These are phyloP conservation scores for Apis laboriosa DNA, from an alignment of 1,140 invertebrate genomes.

Conservation along the genomic window DNA sequence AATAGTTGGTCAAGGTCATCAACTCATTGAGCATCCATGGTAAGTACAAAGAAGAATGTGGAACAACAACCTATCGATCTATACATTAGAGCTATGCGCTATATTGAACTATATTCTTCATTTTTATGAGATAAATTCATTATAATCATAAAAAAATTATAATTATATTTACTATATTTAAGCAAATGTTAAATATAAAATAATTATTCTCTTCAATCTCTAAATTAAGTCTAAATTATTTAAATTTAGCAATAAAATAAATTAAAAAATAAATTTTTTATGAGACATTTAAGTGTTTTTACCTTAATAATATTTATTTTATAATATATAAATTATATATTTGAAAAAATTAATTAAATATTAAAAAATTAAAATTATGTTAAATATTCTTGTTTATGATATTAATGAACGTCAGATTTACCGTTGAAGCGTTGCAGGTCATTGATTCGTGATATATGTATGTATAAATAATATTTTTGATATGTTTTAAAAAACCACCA, in stretches of 20 bases:
- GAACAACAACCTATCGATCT: constrained; percentile 31
- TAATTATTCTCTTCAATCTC: background rate
- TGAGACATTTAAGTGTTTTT: too few relatives aligned
- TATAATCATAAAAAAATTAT: too few relatives aligned
- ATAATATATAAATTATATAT: too few relatives aligned
- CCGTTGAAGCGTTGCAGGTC: constrained; percentile 22
- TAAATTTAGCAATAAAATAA: too few relatives aligned
- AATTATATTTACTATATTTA: background rate
- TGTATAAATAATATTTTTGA: background rate
- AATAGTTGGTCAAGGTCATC: constrained; percentile 50
- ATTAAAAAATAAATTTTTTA: too few relatives aligned
- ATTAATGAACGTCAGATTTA: constrained; percentile 6
- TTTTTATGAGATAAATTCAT: background rate
- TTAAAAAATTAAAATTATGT: background rate
- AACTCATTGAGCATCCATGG: constrained; percentile 41
- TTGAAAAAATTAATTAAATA: background rate
- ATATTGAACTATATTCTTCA: background rate
- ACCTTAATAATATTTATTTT: too few relatives aligned
- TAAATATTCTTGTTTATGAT: background rate
- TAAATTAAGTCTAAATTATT: background rate
- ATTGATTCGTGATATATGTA: background rate
- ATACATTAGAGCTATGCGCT: constrained; percentile 1
- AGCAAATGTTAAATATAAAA: background rate
- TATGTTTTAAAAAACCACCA: background rate
- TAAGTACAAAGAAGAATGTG: constrained; percentile 42